phyloP scores from a whole-genome alignment of 2,888 invertebrate genomes.

The Drosophila kuntzei region DNA sequence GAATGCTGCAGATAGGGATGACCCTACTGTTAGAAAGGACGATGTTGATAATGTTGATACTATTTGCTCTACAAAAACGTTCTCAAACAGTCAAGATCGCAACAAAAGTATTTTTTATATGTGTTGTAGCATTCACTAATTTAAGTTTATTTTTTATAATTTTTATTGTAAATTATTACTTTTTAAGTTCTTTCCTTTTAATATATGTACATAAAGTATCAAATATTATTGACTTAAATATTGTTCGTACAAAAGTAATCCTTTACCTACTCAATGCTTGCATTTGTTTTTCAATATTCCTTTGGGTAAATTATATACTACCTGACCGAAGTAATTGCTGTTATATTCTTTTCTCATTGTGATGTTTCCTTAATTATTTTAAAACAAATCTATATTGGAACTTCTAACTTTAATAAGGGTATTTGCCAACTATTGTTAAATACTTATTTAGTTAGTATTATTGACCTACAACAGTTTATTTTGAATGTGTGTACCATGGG shows the following conservation, averaged over 20 bases:
- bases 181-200: conserved; percentile 24
- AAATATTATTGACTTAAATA: conserved; percentile 26
- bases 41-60: conserved; percentile 80
- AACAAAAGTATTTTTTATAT: conserved; percentile 66
- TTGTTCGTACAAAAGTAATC: conserved; percentile 12
- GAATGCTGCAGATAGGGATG: conserved; percentile 49
- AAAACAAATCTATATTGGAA: not conserved
- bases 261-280: conserved; percentile 10
- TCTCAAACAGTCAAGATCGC: conserved; percentile 51
- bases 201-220: conserved; percentile 22
- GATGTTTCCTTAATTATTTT: not conserved
- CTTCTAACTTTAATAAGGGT: not conserved
- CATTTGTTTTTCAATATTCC: not conserved
- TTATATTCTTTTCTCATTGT: not conserved
- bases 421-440: not conserved
- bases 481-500: not conserved
- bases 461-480: not conserved
- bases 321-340: conserved; percentile 2
- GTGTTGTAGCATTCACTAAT: conserved; percentile 81
- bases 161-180: conserved; percentile 17
- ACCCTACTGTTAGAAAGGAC: conserved; percentile 64
- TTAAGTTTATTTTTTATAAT: conserved; percentile 29
- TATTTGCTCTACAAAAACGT: conserved; percentile 50
- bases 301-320: conserved; percentile 1
- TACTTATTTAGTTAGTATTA: not conserved